Base-by-base conservation (phyloP, 1,140 invertebrate genomes). In the Drosophila ironensis region DNA sequence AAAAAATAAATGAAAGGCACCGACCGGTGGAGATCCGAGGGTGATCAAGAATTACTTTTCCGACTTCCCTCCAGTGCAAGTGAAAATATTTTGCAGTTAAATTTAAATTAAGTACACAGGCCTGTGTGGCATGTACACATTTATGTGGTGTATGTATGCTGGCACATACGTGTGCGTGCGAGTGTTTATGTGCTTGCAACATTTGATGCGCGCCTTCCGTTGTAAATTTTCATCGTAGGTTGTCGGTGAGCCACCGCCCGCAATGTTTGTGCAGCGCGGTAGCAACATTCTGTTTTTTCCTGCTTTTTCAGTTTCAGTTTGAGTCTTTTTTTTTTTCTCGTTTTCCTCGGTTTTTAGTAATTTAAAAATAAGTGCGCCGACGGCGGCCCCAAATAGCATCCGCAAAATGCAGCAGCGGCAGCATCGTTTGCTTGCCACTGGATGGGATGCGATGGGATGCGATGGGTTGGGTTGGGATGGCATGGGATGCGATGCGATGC, bases 311-410 rank as follows among this genome's bases (percentile, higher is more conserved):
- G 2, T 17, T 33, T 33, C 30, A 33, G 30, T 33, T 33, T 33
- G 14, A 33, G 30, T 33, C 14, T 28, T 45, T 48, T 50, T 56
- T 45, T 54, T 46, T 38, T 37, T 1, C n/a, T n/a, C 16, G 2
- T 11, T 22, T 60, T 59, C 59, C 22, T 82, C 74, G 80, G 81
- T 86, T 68, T 67, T 82, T 76, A 86, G 81, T 86, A 75, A 86
- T 86, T 86, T 86, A 86, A 87, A 86, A 86, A 86, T 86, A 86
- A 86, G 81, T 75, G 71, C 81, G 75, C 80, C 76, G 70, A 68
- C 81, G 81, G 76, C 75, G 80, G 78, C 80, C 80, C 80, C 80
- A 84, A 84, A 84, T 86, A 84, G 78, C 78, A 84, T 84, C 80
- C 76, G 76, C 77, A 72, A 84, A 84, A 86, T 86, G 78, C 78